Base-by-base conservation (phyloP, 2,113 vertebrate species). In the human region DNA sequence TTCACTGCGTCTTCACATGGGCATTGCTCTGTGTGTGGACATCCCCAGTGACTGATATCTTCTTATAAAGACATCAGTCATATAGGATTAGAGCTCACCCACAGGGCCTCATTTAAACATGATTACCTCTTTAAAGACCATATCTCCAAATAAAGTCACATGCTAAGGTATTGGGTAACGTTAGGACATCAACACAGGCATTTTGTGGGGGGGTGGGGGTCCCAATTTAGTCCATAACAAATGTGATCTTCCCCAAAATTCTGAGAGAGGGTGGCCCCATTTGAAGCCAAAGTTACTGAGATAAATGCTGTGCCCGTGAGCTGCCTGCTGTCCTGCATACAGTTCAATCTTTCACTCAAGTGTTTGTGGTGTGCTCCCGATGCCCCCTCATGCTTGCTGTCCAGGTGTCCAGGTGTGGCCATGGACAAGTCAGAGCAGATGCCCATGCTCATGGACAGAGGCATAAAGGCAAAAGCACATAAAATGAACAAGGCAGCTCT, bases 251-350 rank as follows among this genome's bases (percentile, higher is more conserved):
- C n/a, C 17, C 20, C 7, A 50, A 40, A 86, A 68, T 8, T 59
- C 76, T 78, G 75, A 61, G 75, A n/a, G 1, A 7, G 13, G 32
- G 38, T 14, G 4, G 61, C 20, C 45, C n/a, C 23, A 30, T 22
- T 73, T n/a, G 48, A 5, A 70, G 94, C 55, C 3, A 32, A 48
- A 18, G 35, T 18, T 73, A 50, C 5, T 81, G 73, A 93, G 43
- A 17, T 8, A 45, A 80, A 73, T 40, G 20, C 17, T 22, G 64
- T 64, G 40, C 38, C 16, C 35, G 12, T 1, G 25, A 72, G 12
- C 35, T 35, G 20, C 14, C 3, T 22, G 3, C 14, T 45, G 1
- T 23, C 38, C 5, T n/a, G 27, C 1, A 3, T 2, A 40, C 20
- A 23, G 68, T 16, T 81, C n/a, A 30, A 30, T 32, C 14, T 55